Evolutionary conservation across 2,113 vertebrate genomes (phyloP).

Genomic region (Anas platyrhynchos): DNA sequence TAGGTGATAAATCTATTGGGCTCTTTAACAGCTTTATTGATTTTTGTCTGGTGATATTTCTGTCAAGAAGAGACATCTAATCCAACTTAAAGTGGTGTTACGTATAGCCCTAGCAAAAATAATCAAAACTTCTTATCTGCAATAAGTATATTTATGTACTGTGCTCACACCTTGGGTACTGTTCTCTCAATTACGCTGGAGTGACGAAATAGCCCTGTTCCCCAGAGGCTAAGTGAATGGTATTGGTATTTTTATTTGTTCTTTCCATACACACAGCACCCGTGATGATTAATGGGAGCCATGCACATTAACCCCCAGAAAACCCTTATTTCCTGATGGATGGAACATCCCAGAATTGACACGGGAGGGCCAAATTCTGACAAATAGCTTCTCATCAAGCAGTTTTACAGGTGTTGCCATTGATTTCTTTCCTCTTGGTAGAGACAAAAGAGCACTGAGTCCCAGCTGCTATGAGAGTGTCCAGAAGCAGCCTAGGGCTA

Average conservation of each 20-base stretch:
- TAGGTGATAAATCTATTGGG: slow-evolving; percentile 59
- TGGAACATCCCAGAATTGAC: not conserved
- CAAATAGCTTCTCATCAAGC: too few relatives aligned
- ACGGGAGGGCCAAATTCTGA: not conserved
- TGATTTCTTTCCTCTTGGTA: not conserved
- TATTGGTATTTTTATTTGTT: not conserved
- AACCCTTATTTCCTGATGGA: not conserved
- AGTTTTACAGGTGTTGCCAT: not conserved
- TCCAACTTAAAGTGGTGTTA: slow-evolving; percentile 34
- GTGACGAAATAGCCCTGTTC: not conserved
- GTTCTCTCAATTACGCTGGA: not conserved
- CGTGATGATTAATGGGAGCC: not conserved
- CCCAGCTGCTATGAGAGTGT: too few relatives aligned
- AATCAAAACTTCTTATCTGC: slow-evolving; percentile 24
- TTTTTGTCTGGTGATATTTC: slow-evolving; percentile 71
- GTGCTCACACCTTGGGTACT: not conserved
- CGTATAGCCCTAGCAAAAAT: slow-evolving; percentile 19
- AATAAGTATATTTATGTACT: slow-evolving; percentile 16
- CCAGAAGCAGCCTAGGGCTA: not conserved
- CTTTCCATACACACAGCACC: not conserved
- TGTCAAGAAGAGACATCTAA: slow-evolving; percentile 61
- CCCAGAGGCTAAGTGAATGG: not conserved
- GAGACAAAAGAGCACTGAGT: not conserved
- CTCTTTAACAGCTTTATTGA: slow-evolving; percentile 59
- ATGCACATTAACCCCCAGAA: not conserved